Conservation (phyloP, 2,888 invertebrate genomes). For the Teleogryllus oceanicus region DNA sequence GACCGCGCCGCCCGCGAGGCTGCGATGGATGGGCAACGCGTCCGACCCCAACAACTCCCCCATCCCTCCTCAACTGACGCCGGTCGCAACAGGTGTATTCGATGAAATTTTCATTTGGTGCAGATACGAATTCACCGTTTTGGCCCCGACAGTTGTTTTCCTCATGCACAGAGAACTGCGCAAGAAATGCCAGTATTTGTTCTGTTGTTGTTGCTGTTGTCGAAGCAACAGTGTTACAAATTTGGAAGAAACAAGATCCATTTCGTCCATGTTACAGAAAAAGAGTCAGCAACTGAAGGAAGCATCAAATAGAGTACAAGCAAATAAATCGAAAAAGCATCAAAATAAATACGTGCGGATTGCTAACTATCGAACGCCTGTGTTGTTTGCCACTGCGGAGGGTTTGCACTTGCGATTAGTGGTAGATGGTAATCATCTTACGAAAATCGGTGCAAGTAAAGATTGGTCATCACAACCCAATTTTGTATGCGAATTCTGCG, state of each 20-base stretch:
- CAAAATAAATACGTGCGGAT: background rate
- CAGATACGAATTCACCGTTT: background rate
- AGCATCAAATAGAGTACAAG: background rate
- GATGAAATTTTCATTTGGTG: background rate
- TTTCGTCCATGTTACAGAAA: background rate
- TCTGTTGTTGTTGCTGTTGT: background rate
- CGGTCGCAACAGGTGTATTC: background rate
- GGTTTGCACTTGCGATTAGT: conserved; percentile 2
- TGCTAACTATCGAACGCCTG: background rate
- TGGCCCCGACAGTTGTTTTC: background rate
- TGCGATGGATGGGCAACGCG: background rate
- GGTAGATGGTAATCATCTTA: background rate
- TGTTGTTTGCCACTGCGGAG: background rate
- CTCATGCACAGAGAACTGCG: background rate
- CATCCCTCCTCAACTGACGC: background rate
- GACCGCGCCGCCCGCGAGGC: background rate
- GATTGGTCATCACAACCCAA: background rate
- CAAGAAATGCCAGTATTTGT: background rate
- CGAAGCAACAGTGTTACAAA: background rate
- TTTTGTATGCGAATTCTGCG: conserved; percentile 3
- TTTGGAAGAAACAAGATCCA: background rate
- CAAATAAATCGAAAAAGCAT: background rate
- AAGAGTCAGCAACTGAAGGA: background rate
- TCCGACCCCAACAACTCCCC: background rate
- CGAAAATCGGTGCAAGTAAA: background rate